These are phyloP conservation scores for Leucophenga maculata DNA, from an alignment of 2,888 invertebrate genomes.

Conservation along the genomic window DNA sequence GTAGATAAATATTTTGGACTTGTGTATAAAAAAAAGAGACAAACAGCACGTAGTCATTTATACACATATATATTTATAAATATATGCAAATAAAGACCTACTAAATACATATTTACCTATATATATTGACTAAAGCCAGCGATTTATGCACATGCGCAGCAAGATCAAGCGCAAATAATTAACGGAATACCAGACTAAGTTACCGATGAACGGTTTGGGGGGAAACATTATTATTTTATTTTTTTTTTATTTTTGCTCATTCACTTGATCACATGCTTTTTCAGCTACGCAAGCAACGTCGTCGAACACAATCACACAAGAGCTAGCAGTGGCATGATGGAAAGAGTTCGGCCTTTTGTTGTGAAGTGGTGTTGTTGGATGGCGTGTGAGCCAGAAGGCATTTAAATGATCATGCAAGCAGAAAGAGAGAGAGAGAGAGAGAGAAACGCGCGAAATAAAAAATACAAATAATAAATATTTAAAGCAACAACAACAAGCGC, in stretches of 20 bases:
- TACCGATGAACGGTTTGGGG: conserved; percentile 29
- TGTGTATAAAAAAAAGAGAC: neutral
- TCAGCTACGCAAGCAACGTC: conserved; percentile 61
- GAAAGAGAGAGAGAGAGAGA: neutral
- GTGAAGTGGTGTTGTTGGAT: conserved; percentile 1
- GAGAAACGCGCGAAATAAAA: neutral
- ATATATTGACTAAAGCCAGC: neutral
- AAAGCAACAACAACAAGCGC: too few relatives aligned
- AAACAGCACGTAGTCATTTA: neutral
- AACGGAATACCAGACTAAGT: conserved; percentile 46
- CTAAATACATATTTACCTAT: neutral
- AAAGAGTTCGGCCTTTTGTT: neutral
- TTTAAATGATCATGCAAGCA: neutral
- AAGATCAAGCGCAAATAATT: conserved; percentile 47
- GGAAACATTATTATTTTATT: conserved; percentile 49
- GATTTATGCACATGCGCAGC: neutral
- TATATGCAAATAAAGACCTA: too few relatives aligned
- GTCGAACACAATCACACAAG: conserved; percentile 32
- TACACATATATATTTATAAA: neutral
- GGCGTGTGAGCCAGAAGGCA: neutral
- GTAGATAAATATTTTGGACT: conserved; percentile 1
- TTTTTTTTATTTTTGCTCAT: conserved; percentile 25
- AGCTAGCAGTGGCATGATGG: conserved; percentile 4
- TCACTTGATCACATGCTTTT: conserved; percentile 36
- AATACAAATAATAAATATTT: too few relatives aligned